phyloP scores from a whole-genome alignment of 2,888 invertebrate genomes.

The Onchidella celtica region DNA sequence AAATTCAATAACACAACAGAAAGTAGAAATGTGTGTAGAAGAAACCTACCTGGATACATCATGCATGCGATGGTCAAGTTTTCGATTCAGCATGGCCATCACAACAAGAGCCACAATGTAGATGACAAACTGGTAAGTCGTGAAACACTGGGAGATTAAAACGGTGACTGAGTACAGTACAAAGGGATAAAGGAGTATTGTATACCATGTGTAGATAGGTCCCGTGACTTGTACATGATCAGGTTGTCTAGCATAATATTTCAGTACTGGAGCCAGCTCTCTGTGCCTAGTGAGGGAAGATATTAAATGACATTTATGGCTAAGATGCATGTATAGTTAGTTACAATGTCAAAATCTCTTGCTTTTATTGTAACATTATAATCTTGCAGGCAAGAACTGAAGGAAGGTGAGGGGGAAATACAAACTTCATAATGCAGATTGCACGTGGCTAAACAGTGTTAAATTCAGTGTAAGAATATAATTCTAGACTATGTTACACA shows the following conservation, averaged over 20 bases:
- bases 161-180: conserved; percentile 58
- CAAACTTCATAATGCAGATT: too few species aligned
- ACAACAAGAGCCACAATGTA: conserved; percentile 57
- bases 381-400: too few species aligned
- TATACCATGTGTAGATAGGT: conserved; percentile 65
- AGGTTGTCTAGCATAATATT: conserved; percentile 53
- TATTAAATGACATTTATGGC: too few species aligned
- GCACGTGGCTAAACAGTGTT: too few species aligned
- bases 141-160: conserved; percentile 53
- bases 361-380: too few species aligned
- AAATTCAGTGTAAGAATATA: too few species aligned
- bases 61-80: conserved; percentile 67
- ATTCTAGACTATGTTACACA: too few species aligned
- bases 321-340: too few species aligned
- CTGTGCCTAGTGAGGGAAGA: conserved; percentile 60
- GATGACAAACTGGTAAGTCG: conserved; percentile 63
- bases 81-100: conserved; percentile 51
- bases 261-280: conserved; percentile 59
- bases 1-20: too few species aligned
- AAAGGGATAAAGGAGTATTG: conserved; percentile 66
- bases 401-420: too few species aligned
- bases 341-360: too few species aligned
- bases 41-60: conserved; percentile 70
- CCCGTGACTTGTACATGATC: conserved; percentile 48
- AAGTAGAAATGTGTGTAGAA: not conserved